Evolutionary conservation across 2,797 vertebrate genomes (phyloP).

Genomic region (Poecile montanus): DNA sequence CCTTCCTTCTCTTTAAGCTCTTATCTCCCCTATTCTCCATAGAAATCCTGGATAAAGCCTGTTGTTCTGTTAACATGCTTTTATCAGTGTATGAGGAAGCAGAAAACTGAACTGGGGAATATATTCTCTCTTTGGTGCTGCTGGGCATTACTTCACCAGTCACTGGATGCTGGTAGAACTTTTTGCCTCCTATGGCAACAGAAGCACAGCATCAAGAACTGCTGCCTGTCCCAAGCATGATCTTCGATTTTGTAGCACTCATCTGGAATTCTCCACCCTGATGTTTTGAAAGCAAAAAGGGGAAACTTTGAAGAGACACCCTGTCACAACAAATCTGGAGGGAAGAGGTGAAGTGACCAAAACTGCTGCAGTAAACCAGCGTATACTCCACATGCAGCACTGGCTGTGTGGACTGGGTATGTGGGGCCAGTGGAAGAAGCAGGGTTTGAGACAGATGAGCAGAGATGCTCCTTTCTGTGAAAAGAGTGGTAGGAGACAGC

Average conservation of each 20-base stretch:
- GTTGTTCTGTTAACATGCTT: background rate
- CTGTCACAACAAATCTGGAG: background rate
- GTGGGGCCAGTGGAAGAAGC: background rate
- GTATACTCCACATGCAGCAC: background rate
- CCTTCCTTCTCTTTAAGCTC: background rate
- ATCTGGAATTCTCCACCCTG: background rate
- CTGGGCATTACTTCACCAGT: background rate
- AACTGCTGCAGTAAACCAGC: background rate
- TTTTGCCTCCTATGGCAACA: background rate
- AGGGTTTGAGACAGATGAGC: background rate
- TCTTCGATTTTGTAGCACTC: background rate
- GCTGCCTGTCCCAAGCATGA: background rate
- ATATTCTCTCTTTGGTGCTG: background rate
- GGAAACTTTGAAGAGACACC: background rate
- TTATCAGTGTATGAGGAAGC: background rate
- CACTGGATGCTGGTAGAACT: background rate
- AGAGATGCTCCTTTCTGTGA: background rate
- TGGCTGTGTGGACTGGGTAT: background rate
- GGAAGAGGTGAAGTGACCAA: background rate
- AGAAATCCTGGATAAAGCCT: background rate
- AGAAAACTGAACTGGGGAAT: background rate
- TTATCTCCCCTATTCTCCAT: background rate
- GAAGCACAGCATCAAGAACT: background rate
- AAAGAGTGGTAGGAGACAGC: background rate
- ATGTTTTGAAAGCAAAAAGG: background rate